These are phyloP conservation scores for Osmerus mordax DNA, from an alignment of 2,113 vertebrate genomes.

Conservation along the genomic window DNA sequence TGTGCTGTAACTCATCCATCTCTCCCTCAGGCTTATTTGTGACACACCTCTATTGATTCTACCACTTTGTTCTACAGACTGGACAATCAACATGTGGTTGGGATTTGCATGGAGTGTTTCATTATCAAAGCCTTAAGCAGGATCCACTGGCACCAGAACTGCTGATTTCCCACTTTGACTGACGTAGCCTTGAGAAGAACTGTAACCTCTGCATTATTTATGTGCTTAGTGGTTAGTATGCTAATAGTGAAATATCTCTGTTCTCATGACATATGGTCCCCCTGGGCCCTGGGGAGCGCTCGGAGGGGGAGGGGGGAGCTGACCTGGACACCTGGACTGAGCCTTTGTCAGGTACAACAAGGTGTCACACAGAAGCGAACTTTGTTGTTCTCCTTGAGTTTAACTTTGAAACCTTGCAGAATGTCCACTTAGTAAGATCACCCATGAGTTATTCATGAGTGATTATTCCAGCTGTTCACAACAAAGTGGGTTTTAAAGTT, in stretches of 20 bases:
- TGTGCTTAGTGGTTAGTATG: conserved; percentile 50
- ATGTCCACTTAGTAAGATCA: background rate
- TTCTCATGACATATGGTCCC: conserved; percentile 37
- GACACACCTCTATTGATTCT: conserved; percentile 36
- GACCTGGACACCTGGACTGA: too few species aligned
- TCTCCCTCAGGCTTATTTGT: conserved; percentile 31
- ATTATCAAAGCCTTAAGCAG: conserved; percentile 48
- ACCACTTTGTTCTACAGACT: conserved; percentile 47
- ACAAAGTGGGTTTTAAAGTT: too few species aligned
- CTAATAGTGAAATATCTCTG: conserved; percentile 41
- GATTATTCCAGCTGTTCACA: too few species aligned
- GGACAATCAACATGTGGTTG: conserved; percentile 43
- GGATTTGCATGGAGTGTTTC: conserved; percentile 50
- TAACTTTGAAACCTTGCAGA: background rate
- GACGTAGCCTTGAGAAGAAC: conserved; percentile 51
- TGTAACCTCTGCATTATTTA: conserved; percentile 57
- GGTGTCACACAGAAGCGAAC: background rate
- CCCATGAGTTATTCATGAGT: too few species aligned
- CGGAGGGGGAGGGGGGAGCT: background rate
- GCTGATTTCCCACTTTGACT: conserved; percentile 53
- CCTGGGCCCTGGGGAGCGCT: conserved; percentile 5
- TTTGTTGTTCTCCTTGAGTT: background rate
- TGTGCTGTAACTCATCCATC: conserved; percentile 18
- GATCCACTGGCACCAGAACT: conserved; percentile 49
- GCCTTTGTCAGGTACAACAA: too few species aligned